Conservation (phyloP, 2,797 vertebrate species). For the Sylvilagus floridanus region DNA sequence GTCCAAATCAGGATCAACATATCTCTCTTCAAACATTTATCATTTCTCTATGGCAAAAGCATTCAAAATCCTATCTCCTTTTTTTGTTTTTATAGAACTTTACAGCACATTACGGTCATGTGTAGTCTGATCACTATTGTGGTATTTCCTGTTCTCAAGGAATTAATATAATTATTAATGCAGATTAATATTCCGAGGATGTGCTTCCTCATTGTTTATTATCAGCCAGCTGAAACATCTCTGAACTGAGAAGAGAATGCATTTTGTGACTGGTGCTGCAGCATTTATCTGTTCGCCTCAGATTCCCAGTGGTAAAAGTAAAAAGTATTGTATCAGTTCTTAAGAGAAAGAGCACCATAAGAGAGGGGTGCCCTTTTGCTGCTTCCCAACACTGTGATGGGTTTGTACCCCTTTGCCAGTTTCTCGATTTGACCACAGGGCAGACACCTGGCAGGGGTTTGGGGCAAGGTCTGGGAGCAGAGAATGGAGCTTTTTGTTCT, state of each 20-base stretch:
- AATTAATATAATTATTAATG: not conserved
- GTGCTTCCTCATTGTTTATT: conserved; percentile 44
- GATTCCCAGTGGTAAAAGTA: not conserved
- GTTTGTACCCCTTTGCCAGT: conserved; percentile 72
- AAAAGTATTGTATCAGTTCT: not conserved
- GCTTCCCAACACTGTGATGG: not conserved
- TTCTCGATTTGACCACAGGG: conserved; percentile 76
- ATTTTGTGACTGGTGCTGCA: conserved; percentile 31
- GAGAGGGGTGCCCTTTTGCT: conserved; percentile 10
- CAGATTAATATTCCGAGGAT: not conserved
- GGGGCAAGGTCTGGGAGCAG: conserved; percentile 52
- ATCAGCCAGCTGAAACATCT: conserved; percentile 14
- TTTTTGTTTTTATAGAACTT: too few species aligned
- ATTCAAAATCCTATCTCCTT: too few species aligned
- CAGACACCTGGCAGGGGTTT: conserved; percentile 78
- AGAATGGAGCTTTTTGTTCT: conserved; percentile 79
- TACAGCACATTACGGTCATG: too few species aligned
- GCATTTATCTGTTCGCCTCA: not conserved
- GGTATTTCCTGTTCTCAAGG: conserved; percentile 36
- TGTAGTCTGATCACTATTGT: not conserved
- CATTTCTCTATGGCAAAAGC: too few species aligned
- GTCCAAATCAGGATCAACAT: too few species aligned
- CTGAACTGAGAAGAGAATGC: not conserved
- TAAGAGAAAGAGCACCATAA: not conserved
- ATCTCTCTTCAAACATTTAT: too few species aligned